Evolutionary conservation across 2,113 vertebrate genomes (phyloP).

Genomic region (Thalassarche chlororhynchos): DNA sequence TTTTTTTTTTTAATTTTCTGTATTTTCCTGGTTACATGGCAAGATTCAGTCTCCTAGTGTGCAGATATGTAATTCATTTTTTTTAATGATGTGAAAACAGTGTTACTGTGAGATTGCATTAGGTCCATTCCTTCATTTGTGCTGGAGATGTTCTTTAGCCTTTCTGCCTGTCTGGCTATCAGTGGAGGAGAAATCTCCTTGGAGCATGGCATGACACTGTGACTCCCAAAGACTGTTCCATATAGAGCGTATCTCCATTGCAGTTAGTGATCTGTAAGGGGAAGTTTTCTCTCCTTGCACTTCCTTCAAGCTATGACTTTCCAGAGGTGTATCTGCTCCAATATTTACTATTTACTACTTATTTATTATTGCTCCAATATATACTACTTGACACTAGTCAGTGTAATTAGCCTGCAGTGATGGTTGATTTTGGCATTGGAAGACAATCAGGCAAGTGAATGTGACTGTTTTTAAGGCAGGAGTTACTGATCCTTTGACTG

Average conservation of each 20-base stretch:
- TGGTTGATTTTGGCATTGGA: background rate
- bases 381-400: background rate
- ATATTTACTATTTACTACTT: background rate
- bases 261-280: background rate
- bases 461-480: background rate
- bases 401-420: background rate
- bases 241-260: background rate
- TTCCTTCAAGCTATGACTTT: background rate
- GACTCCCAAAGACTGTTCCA: background rate
- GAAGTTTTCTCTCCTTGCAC: background rate
- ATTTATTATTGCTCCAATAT: background rate
- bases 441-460: background rate
- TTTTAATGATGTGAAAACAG: background rate
- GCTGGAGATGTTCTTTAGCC: background rate
- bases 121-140: background rate
- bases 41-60: background rate
- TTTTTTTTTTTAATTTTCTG: background rate
- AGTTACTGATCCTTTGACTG: background rate
- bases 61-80: background rate
- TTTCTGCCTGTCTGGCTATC: background rate
- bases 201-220: background rate
- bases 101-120: background rate
- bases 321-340: background rate
- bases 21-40: background rate
- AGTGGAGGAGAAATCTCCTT: background rate